A percentile compares a stretch with the other conserved stretches of the same genome.
phyloP scores from a whole-genome alignment of 2,113 vertebrate species.

The Plecturocebus donacophilus region DNA sequence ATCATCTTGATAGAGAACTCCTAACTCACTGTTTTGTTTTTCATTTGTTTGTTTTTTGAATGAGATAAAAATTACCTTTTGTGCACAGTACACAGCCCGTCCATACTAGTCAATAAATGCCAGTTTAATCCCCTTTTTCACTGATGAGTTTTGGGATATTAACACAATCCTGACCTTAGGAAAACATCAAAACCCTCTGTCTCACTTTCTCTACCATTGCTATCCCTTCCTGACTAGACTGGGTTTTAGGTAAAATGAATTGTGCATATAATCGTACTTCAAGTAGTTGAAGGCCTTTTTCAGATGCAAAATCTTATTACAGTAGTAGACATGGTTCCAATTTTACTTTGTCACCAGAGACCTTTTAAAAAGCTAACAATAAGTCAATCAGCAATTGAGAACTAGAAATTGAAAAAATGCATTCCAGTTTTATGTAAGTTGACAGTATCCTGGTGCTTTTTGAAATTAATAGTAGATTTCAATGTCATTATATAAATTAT shows the following conservation, averaged over 20 bases:
- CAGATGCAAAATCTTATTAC: background rate
- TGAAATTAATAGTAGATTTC: conserved; percentile 44
- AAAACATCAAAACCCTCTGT: background rate
- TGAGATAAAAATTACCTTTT: background rate
- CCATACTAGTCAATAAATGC: background rate
- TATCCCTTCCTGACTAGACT: background rate
- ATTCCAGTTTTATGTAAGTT: background rate
- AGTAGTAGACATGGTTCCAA: background rate
- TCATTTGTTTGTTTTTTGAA: background rate
- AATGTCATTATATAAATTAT: conserved; percentile 46
- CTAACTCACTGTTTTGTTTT: background rate
- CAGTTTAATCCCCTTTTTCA: background rate
- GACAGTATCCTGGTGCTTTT: background rate
- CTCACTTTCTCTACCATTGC: background rate
- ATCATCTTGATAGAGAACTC: background rate
- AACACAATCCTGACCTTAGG: background rate
- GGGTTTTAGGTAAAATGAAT: conserved; percentile 9
- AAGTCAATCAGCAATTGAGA: conserved; percentile 24
- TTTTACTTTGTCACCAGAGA: conserved; percentile 1
- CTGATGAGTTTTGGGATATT: background rate
- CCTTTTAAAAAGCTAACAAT: conserved; percentile 21
- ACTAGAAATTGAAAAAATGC: background rate
- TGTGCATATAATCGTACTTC: background rate
- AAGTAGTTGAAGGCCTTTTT: background rate
- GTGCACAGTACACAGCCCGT: background rate